A percentile compares a stretch with the other conserved stretches of the same genome.
Conservation (phyloP, 2,888 invertebrate genomes). For the Cheilosia scutellata region DNA sequence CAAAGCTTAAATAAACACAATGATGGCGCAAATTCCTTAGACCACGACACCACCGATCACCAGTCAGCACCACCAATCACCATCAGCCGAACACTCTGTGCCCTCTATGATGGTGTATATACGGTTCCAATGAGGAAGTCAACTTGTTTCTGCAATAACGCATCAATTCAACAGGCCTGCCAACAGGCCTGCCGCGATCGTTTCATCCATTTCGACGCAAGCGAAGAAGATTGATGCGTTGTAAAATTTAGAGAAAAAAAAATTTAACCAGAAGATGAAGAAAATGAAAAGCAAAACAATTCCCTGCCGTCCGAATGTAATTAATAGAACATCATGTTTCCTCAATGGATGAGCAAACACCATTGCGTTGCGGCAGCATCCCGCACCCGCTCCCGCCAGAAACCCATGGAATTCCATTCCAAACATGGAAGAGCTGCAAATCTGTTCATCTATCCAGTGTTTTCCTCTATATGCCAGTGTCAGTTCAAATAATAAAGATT, state of each 20-base stretch:
- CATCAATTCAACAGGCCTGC: constrained; percentile 65
- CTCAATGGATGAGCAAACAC: constrained; percentile 72
- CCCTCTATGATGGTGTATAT: background rate
- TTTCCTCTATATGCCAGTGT: constrained; percentile 50
- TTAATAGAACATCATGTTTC: constrained; percentile 76
- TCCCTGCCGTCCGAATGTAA: constrained; percentile 64
- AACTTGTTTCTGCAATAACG: constrained; percentile 72
- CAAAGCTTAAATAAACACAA: constrained; percentile 40
- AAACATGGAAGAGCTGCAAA: constrained; percentile 21
- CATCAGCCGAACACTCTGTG: constrained; percentile 26
- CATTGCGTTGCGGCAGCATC: constrained; percentile 43
- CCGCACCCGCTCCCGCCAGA: constrained; percentile 13
- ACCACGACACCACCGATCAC: background rate
- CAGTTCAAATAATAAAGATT: constrained; percentile 68
- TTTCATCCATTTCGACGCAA: constrained; percentile 69
- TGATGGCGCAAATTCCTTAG: constrained; percentile 29
- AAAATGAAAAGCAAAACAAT: constrained; percentile 33
- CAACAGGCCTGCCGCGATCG: constrained; percentile 63
- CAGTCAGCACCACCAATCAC: constrained; percentile 19
- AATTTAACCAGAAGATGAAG: constrained; percentile 9
- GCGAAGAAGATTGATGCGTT: constrained; percentile 72
- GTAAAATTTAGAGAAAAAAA: constrained; percentile 38
- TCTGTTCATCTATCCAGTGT: constrained; percentile 24
- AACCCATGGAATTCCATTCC: constrained; percentile 38
- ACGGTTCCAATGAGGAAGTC: constrained; percentile 66